Conservation (phyloP, 1,140 invertebrate genomes). For the Zophobas atratus region DNA sequence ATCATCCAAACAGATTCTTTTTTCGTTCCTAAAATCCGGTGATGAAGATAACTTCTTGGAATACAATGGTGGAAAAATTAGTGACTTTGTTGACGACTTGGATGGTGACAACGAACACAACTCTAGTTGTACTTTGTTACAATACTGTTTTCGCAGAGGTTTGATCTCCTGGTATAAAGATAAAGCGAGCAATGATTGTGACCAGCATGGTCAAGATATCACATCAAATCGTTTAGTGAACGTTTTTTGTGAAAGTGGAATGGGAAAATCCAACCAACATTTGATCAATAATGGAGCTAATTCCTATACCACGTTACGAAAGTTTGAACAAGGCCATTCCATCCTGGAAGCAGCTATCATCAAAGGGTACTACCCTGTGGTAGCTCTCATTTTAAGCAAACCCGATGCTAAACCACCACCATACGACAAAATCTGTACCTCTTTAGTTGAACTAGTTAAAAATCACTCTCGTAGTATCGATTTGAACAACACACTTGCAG, state of each 20-base stretch:
- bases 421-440: conserved; percentile 10
- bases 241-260: conserved; percentile 50
- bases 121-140: conserved; percentile 51
- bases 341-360: conserved; percentile 44
- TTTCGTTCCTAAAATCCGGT: conserved; percentile 51
- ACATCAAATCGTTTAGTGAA: conserved; percentile 50
- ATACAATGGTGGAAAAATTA: conserved; percentile 54
- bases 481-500: not conserved
- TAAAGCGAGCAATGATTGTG: conserved; percentile 28
- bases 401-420: not conserved
- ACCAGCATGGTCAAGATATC: conserved; percentile 30
- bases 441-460: conserved; percentile 6
- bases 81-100: conserved; percentile 28
- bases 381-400: conserved; percentile 48
- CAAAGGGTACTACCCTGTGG: conserved; percentile 56
- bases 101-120: conserved; percentile 41
- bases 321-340: conserved; percentile 39
- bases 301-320: conserved; percentile 13
- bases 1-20: conserved; percentile 32
- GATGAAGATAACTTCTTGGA: conserved; percentile 53
- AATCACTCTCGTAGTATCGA: not conserved
- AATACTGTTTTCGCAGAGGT: conserved; percentile 55
- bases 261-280: conserved; percentile 49
- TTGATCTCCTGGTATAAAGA: conserved; percentile 42
- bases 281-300: conserved; percentile 54